Evolutionary conservation across 1,140 invertebrate species (phyloP).

Genomic region (Microplitis mediator): DNA sequence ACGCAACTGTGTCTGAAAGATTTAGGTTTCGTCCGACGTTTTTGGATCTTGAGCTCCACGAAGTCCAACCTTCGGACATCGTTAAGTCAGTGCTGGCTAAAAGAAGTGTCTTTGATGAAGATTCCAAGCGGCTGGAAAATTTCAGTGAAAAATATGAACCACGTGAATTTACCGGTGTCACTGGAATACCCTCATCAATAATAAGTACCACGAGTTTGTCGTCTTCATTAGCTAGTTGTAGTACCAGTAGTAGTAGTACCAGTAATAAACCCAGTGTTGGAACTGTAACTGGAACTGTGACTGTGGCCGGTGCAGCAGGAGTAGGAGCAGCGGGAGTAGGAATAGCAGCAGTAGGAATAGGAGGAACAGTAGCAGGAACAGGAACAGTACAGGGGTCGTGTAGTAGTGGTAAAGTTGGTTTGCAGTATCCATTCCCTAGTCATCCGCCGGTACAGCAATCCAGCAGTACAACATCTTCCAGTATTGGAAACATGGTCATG

Average conservation of each 20-base stretch:
- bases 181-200: constrained; percentile 23
- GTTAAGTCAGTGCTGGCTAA: constrained; percentile 90
- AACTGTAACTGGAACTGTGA: background rate
- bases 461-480: constrained; percentile 9
- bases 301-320: background rate
- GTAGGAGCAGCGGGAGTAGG: constrained; percentile 26
- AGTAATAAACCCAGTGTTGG: background rate
- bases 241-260: background rate
- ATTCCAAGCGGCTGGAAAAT: constrained; percentile 90
- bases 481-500: constrained; percentile 24
- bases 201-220: background rate
- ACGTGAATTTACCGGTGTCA: constrained; percentile 65
- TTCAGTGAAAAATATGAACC: constrained; percentile 86
- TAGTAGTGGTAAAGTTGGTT: constrained; percentile 63
- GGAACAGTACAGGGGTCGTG: constrained; percentile 26
- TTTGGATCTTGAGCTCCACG: constrained; percentile 75
- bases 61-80: constrained; percentile 90
- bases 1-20: constrained; percentile 61
- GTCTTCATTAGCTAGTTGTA: background rate
- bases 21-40: constrained; percentile 71
- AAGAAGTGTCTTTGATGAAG: constrained; percentile 94
- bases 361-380: constrained; percentile 21
- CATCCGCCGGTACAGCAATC: constrained; percentile 66
- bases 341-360: constrained; percentile 21
- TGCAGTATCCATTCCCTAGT: constrained; percentile 83